Evolutionary conservation across 2,113 vertebrate genomes (phyloP), one percentile per base, ranked within the genome.

Genomic region (Mungos mungo): DNA sequence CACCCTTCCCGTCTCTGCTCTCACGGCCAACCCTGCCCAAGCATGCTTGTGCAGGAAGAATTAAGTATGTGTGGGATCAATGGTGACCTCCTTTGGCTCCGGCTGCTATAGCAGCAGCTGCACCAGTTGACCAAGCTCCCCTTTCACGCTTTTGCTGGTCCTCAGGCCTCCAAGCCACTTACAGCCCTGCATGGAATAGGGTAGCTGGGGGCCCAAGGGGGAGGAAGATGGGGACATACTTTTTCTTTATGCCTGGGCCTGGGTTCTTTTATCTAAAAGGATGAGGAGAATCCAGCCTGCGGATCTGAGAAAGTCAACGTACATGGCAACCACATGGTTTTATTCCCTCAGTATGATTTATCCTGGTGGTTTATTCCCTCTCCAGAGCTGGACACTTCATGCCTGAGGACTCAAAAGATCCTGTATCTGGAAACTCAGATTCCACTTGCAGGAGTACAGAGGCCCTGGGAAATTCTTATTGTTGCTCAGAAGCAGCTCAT

Each of bases 41-140:
- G 45, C 27, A 3, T 25, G 90, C 85, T 81, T 84, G 71, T 27
- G 76, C 50, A 65, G 60, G 11, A 72, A 93, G 50, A 92, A 81
- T 88, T 91, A 92, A 86, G 29, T 81, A 31, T 38, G 6, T 29
- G 63, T 41, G 74, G 90, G 66, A 97, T 96, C 83, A 87, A 21
- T 90, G 83, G 74, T 97, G 96, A 97, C 92, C 93, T 97, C 82
- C 93, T 97, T 97, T 74, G 96, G 19, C 77, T 95, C 60, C 81
- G 82, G 92, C 93, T 97, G 68, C 68, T 35, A 47, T 45, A 94
- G 84, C 72, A 95, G 90, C 96, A 50, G 54, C 57, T 69, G 52
- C 9, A 21, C 27, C 69, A 80, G 57, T 83, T 76, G 60, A 74
- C 47, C 14, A 27, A 92, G 23, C 57, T 88, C 38, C 21, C 50